Evolutionary conservation across 2,888 invertebrate genomes (phyloP), one percentile per base, ranked within the genome.

Genomic region (Campopleginae sp.): DNA sequence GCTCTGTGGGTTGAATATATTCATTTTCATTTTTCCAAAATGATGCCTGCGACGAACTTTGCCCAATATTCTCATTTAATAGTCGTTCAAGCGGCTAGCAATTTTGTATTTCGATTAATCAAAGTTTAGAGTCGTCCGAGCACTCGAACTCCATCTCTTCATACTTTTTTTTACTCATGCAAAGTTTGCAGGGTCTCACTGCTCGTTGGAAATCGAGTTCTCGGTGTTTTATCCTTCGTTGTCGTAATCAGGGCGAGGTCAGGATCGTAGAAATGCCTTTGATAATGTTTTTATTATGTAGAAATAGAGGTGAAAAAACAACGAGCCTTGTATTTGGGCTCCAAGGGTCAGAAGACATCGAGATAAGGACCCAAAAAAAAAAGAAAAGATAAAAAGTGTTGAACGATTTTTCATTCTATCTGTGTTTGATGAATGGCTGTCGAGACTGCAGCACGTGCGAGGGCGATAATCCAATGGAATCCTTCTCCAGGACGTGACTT

Each of bases 401-500:
- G 58, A 68, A 68, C 27, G 42, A 66, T 63, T 71, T 54, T 79
- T 76, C n/a, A 54, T 61, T 46, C 82, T 51, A 78, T 78, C 44
- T 68, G 68, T 68, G 77, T 42, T 68, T 68, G 42, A 78, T 78
- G 63, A 76, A 68, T 44, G 68, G 23, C 68, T 58, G 38, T 65
- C 42, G 77, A 78, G 79, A 74, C 46, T 23, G 80, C 61, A 65
- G 58, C 83, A 75, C 79, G 75, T 75, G 72, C 71, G 70, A 51
- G 27, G 65, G 68, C 68, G 68, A 83, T 77, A 74, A 82, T 75
- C 51, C 65, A 75, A 70, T 81, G 77, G 68, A 78, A 78, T 78
- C 54, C 58, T 78, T 58, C 38, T 44, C 63, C 23, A 58, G 68
- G 23, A 78, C 77, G 77, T 68, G 77, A 78, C 77, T 65, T 68